These are phyloP conservation scores for Noctua comes DNA, from an alignment of 2,888 invertebrate species.

Conservation along the genomic window DNA sequence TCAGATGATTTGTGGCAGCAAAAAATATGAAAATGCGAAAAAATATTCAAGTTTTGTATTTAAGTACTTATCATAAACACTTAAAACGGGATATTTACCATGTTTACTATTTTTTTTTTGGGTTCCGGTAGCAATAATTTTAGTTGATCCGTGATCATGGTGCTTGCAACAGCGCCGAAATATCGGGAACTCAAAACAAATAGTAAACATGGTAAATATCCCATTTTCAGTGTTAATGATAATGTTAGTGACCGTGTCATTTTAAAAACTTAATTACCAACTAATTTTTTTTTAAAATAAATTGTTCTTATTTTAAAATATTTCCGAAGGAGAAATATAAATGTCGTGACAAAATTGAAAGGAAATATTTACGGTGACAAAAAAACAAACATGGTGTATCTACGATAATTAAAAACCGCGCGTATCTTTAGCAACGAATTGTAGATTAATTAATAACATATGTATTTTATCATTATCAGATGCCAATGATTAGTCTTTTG, in stretches of 20 bases:
- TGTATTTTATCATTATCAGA: constrained; percentile 57
- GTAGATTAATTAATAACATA: constrained; percentile 59
- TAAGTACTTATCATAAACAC: background rate
- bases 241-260: too few relatives aligned
- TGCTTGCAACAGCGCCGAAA: background rate
- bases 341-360: too few relatives aligned
- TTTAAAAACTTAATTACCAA: too few relatives aligned
- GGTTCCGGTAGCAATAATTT: background rate
- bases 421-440: constrained; percentile 42
- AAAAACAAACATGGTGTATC: constrained; percentile 34
- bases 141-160: background rate
- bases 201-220: too few relatives aligned
- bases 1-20: background rate
- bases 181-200: too few relatives aligned
- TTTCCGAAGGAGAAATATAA: too few relatives aligned
- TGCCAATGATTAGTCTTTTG: constrained; percentile 38
- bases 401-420: constrained; percentile 37
- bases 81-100: background rate
- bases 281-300: too few relatives aligned
- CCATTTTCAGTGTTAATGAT: too few relatives aligned
- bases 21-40: background rate
- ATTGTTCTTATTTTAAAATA: too few relatives aligned
- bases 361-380: background rate
- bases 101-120: background rate
- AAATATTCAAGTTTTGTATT: background rate